Percentiles rank a stretch among this genome's conserved stretches.
These are phyloP conservation scores for Drosophila melanogaster DNA, from an alignment of 1,140 invertebrate genomes.

Conservation along the genomic window Release_6_plus_ISO1_MT NT_033779.5:1909001-1909500, in stretches of 20 bases:
- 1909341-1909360: conserved; percentile 56
- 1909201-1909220: conserved; percentile 1
- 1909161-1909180: background rate
- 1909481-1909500: conserved; percentile 18
- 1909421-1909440: conserved; percentile 9
- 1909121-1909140: background rate
- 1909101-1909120: background rate
- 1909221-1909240: conserved; percentile 32
- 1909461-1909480: conserved; percentile 17
- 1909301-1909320: conserved; percentile 50
- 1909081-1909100: background rate
- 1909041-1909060: conserved; percentile 13
- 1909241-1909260: conserved; percentile 40
- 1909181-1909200: conserved; percentile 23
- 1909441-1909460: conserved; percentile 15
- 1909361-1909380: conserved; percentile 49
- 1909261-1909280: conserved; percentile 46
- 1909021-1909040: conserved; percentile 30
- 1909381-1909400: conserved; percentile 23
- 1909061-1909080: conserved; percentile 9
- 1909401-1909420: conserved; percentile 22
- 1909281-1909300: conserved; percentile 29
- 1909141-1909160: background rate
- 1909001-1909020: conserved; percentile 49
- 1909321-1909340: conserved; percentile 45